Evolutionary conservation across 1,140 invertebrate species (phyloP).

Genomic region (Centruroides vittatus): DNA sequence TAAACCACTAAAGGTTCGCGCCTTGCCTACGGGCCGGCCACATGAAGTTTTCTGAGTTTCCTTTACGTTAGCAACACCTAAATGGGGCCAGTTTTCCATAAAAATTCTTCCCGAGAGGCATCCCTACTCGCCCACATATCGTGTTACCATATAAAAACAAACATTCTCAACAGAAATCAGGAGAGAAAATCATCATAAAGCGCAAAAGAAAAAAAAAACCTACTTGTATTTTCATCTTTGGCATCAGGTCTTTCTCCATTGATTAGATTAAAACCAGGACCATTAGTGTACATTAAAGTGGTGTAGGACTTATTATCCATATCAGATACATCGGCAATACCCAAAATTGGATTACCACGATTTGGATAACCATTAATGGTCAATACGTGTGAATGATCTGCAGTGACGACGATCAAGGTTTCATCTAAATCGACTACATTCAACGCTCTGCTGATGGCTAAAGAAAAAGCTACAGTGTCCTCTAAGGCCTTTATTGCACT

Average conservation of each 20-base stretch:
- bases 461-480: slow-evolving; percentile 21
- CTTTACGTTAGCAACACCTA: too few species aligned
- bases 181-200: too few species aligned
- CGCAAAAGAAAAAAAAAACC: not conserved
- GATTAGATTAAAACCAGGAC: slow-evolving; percentile 14
- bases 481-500: slow-evolving; percentile 22
- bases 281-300: slow-evolving; percentile 21
- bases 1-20: too few species aligned
- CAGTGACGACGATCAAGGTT: slow-evolving; percentile 23
- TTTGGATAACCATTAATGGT: slow-evolving; percentile 23
- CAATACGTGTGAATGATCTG: slow-evolving; percentile 26
- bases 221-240: slow-evolving; percentile 13
- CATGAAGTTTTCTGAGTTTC: too few species aligned
- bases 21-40: too few species aligned
- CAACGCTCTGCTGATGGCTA: slow-evolving; percentile 20
- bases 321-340: slow-evolving; percentile 15
- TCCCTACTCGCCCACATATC: too few species aligned
- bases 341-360: slow-evolving; percentile 22
- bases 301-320: slow-evolving; percentile 18
- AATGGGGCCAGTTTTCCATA: too few species aligned
- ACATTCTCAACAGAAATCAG: too few species aligned
- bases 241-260: slow-evolving; percentile 12
- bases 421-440: slow-evolving; percentile 21
- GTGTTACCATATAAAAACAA: too few species aligned
- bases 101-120: too few species aligned